These are phyloP conservation scores for Lepidothrix coronata DNA, from an alignment of 2,113 vertebrate species.

Conservation along the genomic window DNA sequence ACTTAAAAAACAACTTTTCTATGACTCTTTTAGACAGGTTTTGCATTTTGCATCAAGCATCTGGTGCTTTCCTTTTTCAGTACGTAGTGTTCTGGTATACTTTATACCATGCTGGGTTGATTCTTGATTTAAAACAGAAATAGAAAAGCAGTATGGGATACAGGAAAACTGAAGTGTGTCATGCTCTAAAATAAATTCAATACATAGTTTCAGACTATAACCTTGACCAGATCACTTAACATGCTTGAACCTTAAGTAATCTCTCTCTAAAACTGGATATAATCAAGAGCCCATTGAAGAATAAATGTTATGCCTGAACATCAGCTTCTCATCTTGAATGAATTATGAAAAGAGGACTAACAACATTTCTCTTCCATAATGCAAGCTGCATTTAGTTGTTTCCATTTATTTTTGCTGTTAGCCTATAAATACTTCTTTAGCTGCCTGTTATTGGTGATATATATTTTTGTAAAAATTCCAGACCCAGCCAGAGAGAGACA, in stretches of 20 bases:
- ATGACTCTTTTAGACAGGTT: constrained; percentile 55
- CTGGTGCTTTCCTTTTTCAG: constrained; percentile 62
- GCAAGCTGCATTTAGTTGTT: background rate
- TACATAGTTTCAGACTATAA: background rate
- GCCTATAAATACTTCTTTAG: background rate
- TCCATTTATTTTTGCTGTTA: background rate
- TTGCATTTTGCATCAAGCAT: constrained; percentile 73
- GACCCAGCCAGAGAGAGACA: background rate
- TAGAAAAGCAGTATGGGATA: background rate
- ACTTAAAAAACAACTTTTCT: constrained; percentile 51
- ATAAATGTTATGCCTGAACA: background rate
- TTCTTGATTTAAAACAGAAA: constrained; percentile 53
- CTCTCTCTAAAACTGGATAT: background rate
- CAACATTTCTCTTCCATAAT: background rate
- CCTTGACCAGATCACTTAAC: background rate
- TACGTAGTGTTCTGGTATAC: constrained; percentile 39
- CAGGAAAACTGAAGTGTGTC: background rate
- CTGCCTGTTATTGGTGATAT: background rate
- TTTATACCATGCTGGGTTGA: constrained; percentile 38
- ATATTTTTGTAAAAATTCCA: background rate
- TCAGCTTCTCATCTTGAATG: background rate
- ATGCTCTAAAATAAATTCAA: background rate
- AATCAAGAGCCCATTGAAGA: constrained; percentile 1
- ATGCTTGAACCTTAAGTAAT: background rate
- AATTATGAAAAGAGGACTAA: background rate